These are phyloP conservation scores for Diarsia mendica DNA, from an alignment of 2,888 invertebrate genomes.

Conservation along the genomic window DNA sequence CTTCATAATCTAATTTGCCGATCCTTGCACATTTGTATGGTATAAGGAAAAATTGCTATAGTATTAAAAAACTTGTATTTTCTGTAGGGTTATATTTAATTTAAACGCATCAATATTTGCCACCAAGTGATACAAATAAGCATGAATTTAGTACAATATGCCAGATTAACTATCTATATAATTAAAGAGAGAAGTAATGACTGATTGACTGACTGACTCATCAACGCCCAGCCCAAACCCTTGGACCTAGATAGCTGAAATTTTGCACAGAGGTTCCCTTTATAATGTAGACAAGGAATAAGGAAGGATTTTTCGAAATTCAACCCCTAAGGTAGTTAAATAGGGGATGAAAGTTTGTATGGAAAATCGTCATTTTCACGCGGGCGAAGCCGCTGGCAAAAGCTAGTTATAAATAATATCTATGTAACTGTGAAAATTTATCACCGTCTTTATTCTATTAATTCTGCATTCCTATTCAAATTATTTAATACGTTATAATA, in stretches of 20 bases:
- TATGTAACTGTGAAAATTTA: slow-evolving; percentile 7
- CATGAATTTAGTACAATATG: not conserved
- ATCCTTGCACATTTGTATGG: slow-evolving; percentile 28
- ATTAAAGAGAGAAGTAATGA: no score
- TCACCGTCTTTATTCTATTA: not conserved
- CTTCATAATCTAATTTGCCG: slow-evolving; percentile 50
- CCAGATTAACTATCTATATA: slow-evolving; percentile 3
- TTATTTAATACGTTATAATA: slow-evolving; percentile 14
- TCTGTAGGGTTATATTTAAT: not conserved
- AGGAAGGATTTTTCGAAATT: no score
- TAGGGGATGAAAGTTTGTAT: no score
- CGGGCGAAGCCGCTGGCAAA: no score
- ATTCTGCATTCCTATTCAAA: slow-evolving; percentile 40
- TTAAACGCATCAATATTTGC: not conserved
- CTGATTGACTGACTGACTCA: no score
- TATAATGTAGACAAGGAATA: no score
- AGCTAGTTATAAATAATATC: no score
- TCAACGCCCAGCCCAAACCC: no score
- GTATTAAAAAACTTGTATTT: slow-evolving; percentile 19
- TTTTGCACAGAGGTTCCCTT: no score
- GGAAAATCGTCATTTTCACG: no score
- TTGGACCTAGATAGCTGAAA: no score
- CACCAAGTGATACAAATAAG: not conserved
- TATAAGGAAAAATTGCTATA: not conserved
- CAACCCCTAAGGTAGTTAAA: no score